Evolutionary conservation across 1,140 invertebrate genomes (phyloP).

Genomic region (Cyrtorhinus lividipennis): DNA sequence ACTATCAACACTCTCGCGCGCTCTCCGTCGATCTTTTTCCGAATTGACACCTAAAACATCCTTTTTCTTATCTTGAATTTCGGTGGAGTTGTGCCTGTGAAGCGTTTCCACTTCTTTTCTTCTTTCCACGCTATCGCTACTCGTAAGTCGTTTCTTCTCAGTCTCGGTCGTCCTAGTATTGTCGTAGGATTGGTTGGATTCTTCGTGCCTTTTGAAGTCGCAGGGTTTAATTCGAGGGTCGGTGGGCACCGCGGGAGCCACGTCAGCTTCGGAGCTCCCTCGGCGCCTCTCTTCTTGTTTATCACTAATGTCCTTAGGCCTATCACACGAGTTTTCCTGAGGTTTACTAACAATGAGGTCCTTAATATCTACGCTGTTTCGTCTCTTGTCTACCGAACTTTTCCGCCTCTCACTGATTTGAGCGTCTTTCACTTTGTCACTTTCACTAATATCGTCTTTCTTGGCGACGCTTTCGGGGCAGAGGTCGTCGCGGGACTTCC

Average conservation of each 20-base stretch:
- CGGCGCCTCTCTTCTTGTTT: slow-evolving; percentile 22
- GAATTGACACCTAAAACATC: slow-evolving; percentile 23
- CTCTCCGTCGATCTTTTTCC: slow-evolving; percentile 25
- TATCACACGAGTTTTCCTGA: slow-evolving; percentile 23
- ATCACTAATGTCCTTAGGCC: slow-evolving; percentile 21
- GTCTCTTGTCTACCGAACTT: slow-evolving; percentile 19
- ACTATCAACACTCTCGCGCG: slow-evolving; percentile 21
- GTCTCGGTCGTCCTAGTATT: background rate
- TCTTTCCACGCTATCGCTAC: slow-evolving; percentile 18
- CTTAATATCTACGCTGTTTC: slow-evolving; percentile 20
- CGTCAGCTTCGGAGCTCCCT: slow-evolving; percentile 17
- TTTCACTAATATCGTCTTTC: slow-evolving; percentile 22
- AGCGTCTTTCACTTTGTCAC: slow-evolving; percentile 24
- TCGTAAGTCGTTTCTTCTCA: slow-evolving; percentile 15
- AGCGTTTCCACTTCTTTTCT: slow-evolving; percentile 20
- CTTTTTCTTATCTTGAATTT: slow-evolving; percentile 23
- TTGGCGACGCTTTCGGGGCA: slow-evolving; percentile 19
- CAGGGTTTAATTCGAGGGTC: background rate
- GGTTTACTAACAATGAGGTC: slow-evolving; percentile 18
- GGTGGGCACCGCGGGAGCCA: background rate
- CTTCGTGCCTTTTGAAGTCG: background rate
- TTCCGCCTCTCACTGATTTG: slow-evolving; percentile 24
- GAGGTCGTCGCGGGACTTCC: slow-evolving; percentile 24
- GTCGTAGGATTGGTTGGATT: slow-evolving; percentile 6
- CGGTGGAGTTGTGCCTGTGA: slow-evolving; percentile 17